Conservation (phyloP, 1,140 invertebrate genomes). For the Phymorhynchus buccinoides region DNA sequence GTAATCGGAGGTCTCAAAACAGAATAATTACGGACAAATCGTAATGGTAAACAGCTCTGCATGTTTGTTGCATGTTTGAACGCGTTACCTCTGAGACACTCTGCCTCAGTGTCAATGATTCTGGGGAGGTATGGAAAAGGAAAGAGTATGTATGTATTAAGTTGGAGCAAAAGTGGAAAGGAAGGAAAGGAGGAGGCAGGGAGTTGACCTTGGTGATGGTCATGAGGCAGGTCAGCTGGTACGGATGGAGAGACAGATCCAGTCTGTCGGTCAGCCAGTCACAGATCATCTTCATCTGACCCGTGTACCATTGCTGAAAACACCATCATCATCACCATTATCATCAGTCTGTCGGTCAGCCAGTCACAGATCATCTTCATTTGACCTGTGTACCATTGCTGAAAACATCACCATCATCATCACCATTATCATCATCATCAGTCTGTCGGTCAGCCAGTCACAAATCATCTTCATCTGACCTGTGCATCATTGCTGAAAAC, state of each 20-base stretch:
- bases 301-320: conserved; percentile 91
- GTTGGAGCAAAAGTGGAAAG: neutral
- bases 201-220: conserved; percentile 84
- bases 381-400: conserved; percentile 96
- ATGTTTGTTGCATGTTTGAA: no score
- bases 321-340: no score
- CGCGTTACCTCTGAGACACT: no score
- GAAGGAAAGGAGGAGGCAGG: conserved; percentile 80
- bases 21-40: no score
- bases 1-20: no score
- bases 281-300: conserved; percentile 94
- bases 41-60: no score
- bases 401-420: no score
- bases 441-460: conserved; percentile 93
- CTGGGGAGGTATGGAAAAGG: neutral
- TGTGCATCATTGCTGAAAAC: conserved; percentile 96
- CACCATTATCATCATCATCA: no score
- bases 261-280: conserved; percentile 95
- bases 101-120: no score
- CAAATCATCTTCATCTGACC: conserved; percentile 94
- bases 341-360: conserved; percentile 92
- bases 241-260: conserved; percentile 94
- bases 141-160: no score
- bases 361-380: conserved; percentile 95
- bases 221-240: conserved; percentile 96